These are phyloP conservation scores for Agrochola litura DNA, from an alignment of 2,888 invertebrate genomes.

Conservation along the genomic window DNA sequence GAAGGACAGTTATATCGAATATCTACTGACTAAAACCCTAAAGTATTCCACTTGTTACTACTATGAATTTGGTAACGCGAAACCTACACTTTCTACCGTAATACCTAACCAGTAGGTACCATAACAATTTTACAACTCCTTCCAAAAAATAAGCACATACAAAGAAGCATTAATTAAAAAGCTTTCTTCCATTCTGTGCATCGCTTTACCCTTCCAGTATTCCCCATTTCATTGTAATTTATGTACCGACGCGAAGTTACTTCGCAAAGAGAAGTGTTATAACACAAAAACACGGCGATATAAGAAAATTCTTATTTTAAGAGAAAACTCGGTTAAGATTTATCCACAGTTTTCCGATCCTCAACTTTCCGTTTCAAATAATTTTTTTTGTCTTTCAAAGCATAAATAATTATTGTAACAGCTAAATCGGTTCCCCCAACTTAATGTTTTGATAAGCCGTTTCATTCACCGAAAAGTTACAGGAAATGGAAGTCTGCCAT, in stretches of 20 bases:
- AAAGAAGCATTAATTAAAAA: conserved; percentile 50
- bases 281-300: conserved; percentile 51
- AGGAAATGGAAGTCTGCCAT: not conserved
- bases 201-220: conserved; percentile 37
- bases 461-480: conserved; percentile 12
- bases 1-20: not conserved
- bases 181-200: conserved; percentile 41
- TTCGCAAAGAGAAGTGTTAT: conserved; percentile 53
- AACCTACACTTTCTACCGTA: not conserved
- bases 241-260: conserved; percentile 51
- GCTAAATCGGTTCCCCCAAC: conserved; percentile 45
- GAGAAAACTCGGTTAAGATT: conserved; percentile 53
- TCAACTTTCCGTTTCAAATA: conserved; percentile 67
- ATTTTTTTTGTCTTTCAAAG: conserved; percentile 50
- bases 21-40: not conserved
- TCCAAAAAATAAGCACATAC: conserved; percentile 16
- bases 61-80: not conserved
- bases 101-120: not conserved
- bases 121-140: conserved; percentile 35
- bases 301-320: conserved; percentile 55
- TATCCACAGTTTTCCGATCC: conserved; percentile 46
- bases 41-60: not conserved
- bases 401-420: conserved; percentile 38
- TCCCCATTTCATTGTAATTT: conserved; percentile 53
- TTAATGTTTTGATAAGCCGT: conserved; percentile 47